Base-by-base conservation (phyloP, 2,888 invertebrate genomes). In the Cheilosia vernalis region DNA sequence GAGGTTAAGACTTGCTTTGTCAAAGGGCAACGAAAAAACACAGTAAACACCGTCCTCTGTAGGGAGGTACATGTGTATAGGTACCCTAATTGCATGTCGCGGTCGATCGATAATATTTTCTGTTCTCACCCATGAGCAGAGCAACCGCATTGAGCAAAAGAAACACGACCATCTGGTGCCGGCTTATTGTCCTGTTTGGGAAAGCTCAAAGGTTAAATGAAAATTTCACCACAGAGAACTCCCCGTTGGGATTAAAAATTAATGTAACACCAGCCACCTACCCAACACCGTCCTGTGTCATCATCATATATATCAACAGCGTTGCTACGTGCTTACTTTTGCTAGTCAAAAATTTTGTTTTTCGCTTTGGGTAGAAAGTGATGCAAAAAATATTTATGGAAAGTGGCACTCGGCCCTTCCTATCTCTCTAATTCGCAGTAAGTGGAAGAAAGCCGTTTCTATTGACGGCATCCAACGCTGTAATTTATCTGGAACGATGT, bases 51-150 rank as follows among this genome's bases (percentile, higher is more conserved):
- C 10, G 10, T 33, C 9, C 9, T 33, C 0, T 3, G 6, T 5
- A 27, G 27, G 5, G 2, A 33, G 3, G 10, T 27, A 40, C 27
- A 27, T 27, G 27, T 27, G 6, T 27, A 27, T 2, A 55, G 15
- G 42, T 63, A 44, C 53, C 47, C 33, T 63, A 63, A 73, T 73
- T 63, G 21, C 33, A 44, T 44, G 9, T 55, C 44, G 61, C 61
- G 72, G 61, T 72, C 40, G 21, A 60, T 51, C 53, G 51, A 53
- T 61, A 9, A 19, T 40, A 13, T 40, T 7, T 40, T 24, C 15
- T 4, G 13, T 15, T 37, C 56, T 56, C 33, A 21, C 15, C 24
- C 30, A 10, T 33, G 33, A 10, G 3, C 17, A 40, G 33, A 10
- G 3, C 17, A 40, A 66, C 24, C 51, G 19, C 21, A 33, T 33